Base-by-base conservation (phyloP, 2,113 vertebrate species). In the Anser cygnoides region DNA sequence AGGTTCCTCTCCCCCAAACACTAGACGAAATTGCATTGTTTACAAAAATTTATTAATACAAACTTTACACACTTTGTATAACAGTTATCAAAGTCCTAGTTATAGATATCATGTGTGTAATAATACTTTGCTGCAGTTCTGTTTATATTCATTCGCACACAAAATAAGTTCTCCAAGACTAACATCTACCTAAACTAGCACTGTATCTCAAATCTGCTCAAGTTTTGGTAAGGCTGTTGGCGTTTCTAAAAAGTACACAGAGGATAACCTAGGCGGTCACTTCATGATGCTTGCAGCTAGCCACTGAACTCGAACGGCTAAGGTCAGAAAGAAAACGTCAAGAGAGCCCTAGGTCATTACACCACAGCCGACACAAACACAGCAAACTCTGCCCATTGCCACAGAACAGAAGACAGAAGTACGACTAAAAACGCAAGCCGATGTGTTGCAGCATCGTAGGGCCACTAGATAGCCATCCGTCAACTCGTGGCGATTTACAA, bases 41-140 rank as follows among this genome's bases (percentile, higher is more conserved):
- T 99, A 99, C 98, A 99, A 99, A 99, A 99, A 99, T 99, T 99
- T 99, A 99, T 99, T 99, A 98, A 99, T 99, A 99, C 98, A 99
- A 99, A 99, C 98, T 98, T 99, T 99, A 99, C 99, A 99, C 98
- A 99, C 98, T 98, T 98, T 98, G 97, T 98, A 98, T 98, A 98
- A 99, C 99, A 99, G 98, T 99, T 98, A 98, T 99, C 98, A 99
- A 98, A 98, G 98, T 97, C 98, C 98, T 99, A 98, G 91, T 98
- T 98, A 97, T 98, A 98, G 97, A 98, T 98, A 98, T 98, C 95
- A 98, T 98, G 98, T 99, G 98, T 98, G 98, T 99, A 98, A 97
- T 98, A 97, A 98, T 98, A 98, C 98, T 98, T 98, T 98, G 98
- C 98, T 98, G 98, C 98, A 98, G 95, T 97, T 98, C 97, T 98